Base-by-base conservation (phyloP, 2,797 vertebrate genomes). In the Hoplostethus atlanticus region DNA sequence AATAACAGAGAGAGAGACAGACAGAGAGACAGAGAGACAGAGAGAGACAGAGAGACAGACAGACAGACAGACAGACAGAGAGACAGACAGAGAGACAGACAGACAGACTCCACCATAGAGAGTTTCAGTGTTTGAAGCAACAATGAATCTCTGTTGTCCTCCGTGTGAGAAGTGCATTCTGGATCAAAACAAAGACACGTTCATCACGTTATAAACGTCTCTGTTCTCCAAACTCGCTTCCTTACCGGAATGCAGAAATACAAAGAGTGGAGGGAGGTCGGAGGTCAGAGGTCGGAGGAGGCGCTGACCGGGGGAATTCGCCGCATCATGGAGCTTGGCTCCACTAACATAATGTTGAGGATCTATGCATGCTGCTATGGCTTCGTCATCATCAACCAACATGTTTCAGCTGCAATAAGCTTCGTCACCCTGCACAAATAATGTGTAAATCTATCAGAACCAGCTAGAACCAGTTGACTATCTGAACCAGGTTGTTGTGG, bases 161-260 rank as follows among this genome's bases (percentile, higher is more conserved):
- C 76, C 74, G 46, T 75, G 85, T 86, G 86, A 88, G 89, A 66
- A 78, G 76, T 69, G 66, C 53, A 82, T 89, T 79, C 79, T 62
- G 54, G 54, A 25, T 5, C 56, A 46, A 40, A 94, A 21, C 91
- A 94, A 94, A 92, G 93, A 78, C 44, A 5, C 75, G 73, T 80
- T 88, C 81, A 84, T 90, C 66, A 63, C 61, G 62, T 53, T 6
- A 79, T 70, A 73, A 73, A 73, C 55, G 64, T 10, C 69, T 64
- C 73, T 75, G 78, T 77, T 79, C 63, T 74, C 63, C 48, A 4
- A 50, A 34, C 17, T 25, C 25, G 64, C 44, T 67, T 72, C 77
- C 59, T 65, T 69, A 57, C 62, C 47, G 60, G 69, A 68, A 59
- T 52, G 44, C 51, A 62, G 7, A 72, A 64, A 79, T 16, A 73